These are phyloP conservation scores for Terebella lapidaria DNA, from an alignment of 2,888 invertebrate species.

Conservation along the genomic window DNA sequence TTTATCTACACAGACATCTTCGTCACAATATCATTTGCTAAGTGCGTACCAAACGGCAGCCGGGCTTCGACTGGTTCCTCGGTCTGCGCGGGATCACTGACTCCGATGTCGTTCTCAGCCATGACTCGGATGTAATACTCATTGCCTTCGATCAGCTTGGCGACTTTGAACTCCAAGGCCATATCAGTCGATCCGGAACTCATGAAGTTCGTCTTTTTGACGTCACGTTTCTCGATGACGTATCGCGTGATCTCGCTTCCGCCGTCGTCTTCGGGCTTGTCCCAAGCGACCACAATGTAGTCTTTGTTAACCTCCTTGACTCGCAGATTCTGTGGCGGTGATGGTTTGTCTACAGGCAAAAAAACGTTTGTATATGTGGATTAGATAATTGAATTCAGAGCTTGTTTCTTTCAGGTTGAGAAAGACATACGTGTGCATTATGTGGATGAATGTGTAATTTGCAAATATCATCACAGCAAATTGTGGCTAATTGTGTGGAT, in stretches of 20 bases:
- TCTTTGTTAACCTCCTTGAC: constrained; percentile 37
- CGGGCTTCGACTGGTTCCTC: constrained; percentile 18
- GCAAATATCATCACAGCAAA: too few relatives aligned
- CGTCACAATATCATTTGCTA: too few relatives aligned
- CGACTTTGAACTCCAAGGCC: constrained; percentile 23
- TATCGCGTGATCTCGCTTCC: constrained; percentile 52
- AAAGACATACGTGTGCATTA: too few relatives aligned
- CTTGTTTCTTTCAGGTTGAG: too few relatives aligned
- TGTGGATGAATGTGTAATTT: too few relatives aligned
- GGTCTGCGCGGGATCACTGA: constrained; percentile 56
- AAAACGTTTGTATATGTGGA: too few relatives aligned
- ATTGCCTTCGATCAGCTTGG: constrained; percentile 34
- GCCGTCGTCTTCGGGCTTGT: constrained; percentile 51
- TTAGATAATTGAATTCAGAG: too few relatives aligned
- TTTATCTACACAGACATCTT: background rate
- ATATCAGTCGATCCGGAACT: constrained; percentile 19
- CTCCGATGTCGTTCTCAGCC: constrained; percentile 44
- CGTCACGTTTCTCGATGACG: constrained; percentile 20
- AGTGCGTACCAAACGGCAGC: constrained; percentile 19
- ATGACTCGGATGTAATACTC: constrained; percentile 47
- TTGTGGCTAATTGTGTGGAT: too few relatives aligned
- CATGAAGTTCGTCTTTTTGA: constrained; percentile 32
- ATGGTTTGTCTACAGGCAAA: constrained; percentile 38
- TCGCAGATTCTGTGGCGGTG: constrained; percentile 35
- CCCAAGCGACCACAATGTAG: constrained; percentile 49